These are phyloP conservation scores for Cryptophagus acutangulus DNA, from an alignment of 2,888 invertebrate species.

Conservation along the genomic window DNA sequence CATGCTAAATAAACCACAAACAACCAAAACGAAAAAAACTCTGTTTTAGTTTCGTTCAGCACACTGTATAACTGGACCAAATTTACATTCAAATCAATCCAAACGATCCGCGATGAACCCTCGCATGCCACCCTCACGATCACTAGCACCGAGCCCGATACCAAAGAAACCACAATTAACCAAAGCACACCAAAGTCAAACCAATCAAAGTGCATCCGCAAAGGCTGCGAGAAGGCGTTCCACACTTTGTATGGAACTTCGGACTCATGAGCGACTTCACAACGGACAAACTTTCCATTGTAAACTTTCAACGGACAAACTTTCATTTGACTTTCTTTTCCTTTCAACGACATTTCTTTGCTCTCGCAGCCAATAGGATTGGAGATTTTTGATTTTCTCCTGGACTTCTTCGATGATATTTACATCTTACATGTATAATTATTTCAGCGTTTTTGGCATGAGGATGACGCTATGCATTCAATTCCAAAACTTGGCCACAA, in stretches of 20 bases:
- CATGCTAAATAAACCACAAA: no score
- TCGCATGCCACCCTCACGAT: conserved; percentile 65
- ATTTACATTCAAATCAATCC: conserved; percentile 68
- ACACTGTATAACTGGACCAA: conserved; percentile 64
- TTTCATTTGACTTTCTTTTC: no score
- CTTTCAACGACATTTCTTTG: no score
- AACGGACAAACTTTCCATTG: conserved; percentile 95
- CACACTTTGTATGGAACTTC: conserved; percentile 89
- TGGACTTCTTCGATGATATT: no score
- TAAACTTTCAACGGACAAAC: no score
- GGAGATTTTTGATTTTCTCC: no score
- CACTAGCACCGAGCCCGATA: conserved; percentile 58
- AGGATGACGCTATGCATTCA: no score
- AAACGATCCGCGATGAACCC: conserved; percentile 60
- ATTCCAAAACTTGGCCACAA: no score
- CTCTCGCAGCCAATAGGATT: no score
- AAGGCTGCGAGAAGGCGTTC: conserved; percentile 86
- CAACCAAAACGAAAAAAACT: not conserved
- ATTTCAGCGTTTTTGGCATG: no score
- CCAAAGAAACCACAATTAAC: conserved; percentile 57
- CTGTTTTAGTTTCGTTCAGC: conserved; percentile 60
- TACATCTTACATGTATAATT: no score
- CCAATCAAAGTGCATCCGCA: conserved; percentile 82
- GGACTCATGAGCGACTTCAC: conserved; percentile 88
- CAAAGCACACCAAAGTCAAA: conserved; percentile 89